phyloP scores from a whole-genome alignment of 2,888 invertebrate species.

The Cenopis cana region DNA sequence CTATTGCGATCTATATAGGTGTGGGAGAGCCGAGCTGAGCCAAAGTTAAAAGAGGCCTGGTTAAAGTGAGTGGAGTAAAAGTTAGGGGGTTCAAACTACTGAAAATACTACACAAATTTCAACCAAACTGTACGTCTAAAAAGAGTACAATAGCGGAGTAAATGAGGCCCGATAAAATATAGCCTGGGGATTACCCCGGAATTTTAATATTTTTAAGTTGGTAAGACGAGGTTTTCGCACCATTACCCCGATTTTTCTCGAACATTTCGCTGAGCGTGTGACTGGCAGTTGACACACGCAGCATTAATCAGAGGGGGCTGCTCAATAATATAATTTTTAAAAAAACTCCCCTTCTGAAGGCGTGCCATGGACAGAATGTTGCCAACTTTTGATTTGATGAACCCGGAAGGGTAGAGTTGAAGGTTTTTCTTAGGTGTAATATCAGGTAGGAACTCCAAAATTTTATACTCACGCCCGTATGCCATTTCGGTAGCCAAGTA shows the following conservation, averaged over 20 bases:
- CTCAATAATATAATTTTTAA: constrained; percentile 30
- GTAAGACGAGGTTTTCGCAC: constrained; percentile 22
- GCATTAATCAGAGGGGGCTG: constrained; percentile 50
- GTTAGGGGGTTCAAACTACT: too few species aligned
- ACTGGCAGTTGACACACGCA: constrained; percentile 48
- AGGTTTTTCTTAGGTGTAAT: background rate
- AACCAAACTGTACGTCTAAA: background rate
- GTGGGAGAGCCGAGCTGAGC: too few species aligned
- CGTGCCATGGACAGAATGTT: constrained; percentile 14
- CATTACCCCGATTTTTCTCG: constrained; percentile 40
- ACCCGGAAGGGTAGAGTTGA: background rate
- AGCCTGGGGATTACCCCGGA: background rate
- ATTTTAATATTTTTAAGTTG: constrained; percentile 1
- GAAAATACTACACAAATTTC: too few species aligned
- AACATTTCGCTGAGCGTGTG: constrained; percentile 47
- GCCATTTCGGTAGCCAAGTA: too few species aligned
- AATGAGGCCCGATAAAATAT: background rate
- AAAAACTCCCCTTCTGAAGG: background rate
- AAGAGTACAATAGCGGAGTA: background rate
- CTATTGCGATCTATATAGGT: too few species aligned
- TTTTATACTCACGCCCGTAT: too few species aligned
- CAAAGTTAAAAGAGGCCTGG: too few species aligned
- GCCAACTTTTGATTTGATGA: constrained; percentile 22
- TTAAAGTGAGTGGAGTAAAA: too few species aligned
- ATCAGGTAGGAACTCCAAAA: too few species aligned